Base-by-base conservation (phyloP, 2,113 vertebrate species). In the Tiliqua scincoides region DNA sequence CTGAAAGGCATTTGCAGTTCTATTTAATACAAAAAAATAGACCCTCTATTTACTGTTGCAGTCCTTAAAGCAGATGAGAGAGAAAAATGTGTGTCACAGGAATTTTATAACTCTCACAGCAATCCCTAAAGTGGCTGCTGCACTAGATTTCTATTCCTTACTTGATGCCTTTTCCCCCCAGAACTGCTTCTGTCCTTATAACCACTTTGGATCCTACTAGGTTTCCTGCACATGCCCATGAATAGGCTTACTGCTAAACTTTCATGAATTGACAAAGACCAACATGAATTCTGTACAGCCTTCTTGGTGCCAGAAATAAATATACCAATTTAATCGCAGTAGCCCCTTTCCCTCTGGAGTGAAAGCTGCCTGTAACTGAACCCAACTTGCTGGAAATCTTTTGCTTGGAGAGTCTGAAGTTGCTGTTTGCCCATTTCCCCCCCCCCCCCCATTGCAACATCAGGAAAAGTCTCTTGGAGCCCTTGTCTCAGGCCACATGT, bases 101-200 rank as follows among this genome's bases (percentile, higher is more conserved):
- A 71, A 37, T 70, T 32, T 70, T 70, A 35, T n/a, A 6, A 32
- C n/a, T 32, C 12, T 70, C 18, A 35, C 32, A 70, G 32, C 35
- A 14, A 6, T 20, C 32, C 18, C 70, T 37, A 75, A 30, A 30
- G 25, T 85, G 15, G 43, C n/a, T 79, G 61, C 72, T 82, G 18
- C 57, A 12, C 88, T 75, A 68, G 68, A 75, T 89, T 80, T 83
- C 84, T 88, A 65, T 85, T 84, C 80, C 70, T 8, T 83, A 37
- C 30, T 71, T 79, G n/a, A 37, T 88, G 43, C 43, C 43, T 48
- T 8, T 48, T 40, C 85, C 72, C 63, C 61, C 77, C 84, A 63
- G 74, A 54, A 74, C 61, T 76, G 88, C 43, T 27, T 7, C 37
- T 23, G 3, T 37, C 27, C 32, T 35, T 32, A 10, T 54, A 59